phyloP scores from a whole-genome alignment of 2,888 invertebrate species.

The Pandemis heparana region DNA sequence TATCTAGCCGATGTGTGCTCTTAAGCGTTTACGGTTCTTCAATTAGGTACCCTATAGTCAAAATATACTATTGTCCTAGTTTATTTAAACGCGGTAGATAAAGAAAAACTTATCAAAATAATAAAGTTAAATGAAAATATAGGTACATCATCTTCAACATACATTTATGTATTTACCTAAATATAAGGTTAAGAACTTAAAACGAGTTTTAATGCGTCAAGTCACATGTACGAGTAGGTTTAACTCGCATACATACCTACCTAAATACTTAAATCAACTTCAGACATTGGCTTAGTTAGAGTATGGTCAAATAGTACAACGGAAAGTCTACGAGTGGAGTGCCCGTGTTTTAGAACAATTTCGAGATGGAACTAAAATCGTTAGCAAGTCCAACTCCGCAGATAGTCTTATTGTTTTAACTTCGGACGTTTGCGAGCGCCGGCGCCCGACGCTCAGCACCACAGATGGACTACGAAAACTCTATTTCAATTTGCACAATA shows the following conservation, averaged over 20 bases:
- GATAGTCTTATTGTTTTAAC: conserved; percentile 60
- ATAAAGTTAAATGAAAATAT: too few species aligned
- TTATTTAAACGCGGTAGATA: too few species aligned
- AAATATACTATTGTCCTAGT: too few species aligned
- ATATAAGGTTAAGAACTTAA: too few species aligned
- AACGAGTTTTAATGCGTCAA: too few species aligned
- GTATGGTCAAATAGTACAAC: conserved; percentile 17
- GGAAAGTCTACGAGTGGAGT: neutral
- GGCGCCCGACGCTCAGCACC: conserved; percentile 2
- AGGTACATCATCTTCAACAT: too few species aligned
- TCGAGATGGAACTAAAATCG: conserved; percentile 54
- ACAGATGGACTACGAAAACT: conserved; percentile 36
- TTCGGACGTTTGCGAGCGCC: conserved; percentile 50
- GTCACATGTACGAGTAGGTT: too few species aligned
- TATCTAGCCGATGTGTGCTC: neutral
- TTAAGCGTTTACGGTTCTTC: neutral
- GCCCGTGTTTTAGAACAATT: conserved; percentile 27
- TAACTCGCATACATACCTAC: neutral
- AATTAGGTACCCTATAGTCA: neutral
- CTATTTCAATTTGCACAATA: conserved; percentile 27
- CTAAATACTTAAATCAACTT: neutral
- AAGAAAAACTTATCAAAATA: too few species aligned
- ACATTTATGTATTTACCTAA: too few species aligned
- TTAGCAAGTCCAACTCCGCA: conserved; percentile 50
- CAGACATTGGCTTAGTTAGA: neutral